Base-by-base conservation (phyloP, 2,888 invertebrate species). In the Melieria omissa region DNA sequence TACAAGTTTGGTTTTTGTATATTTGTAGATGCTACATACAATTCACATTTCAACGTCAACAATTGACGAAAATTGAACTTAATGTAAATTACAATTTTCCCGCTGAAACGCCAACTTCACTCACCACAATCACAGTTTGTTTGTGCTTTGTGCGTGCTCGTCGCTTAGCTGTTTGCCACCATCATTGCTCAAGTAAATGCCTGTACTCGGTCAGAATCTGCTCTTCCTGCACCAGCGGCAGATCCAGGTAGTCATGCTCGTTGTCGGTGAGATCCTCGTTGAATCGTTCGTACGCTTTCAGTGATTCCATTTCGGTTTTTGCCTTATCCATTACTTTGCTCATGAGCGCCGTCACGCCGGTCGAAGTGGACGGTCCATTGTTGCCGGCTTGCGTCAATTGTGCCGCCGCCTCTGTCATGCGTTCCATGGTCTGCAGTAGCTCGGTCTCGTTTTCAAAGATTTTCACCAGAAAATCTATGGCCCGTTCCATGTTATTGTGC, bases 171-270 rank as follows among this genome's bases (percentile, higher is more conserved):
- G 29, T 29, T 29, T 3, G 29, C 29, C 29, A 29, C 29, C 58
- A 55, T 69, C 73, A 85, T 73, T 84, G 83, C 64, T 85, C 83
- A n/a, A 92, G 87, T 63, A 92, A 85, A 0, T 89, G 88, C 83
- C 91, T 90, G 85, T 93, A 93, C 82, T 92, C 91, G 14, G 86
- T 88, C 2, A 93, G 88, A 80, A 92, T 91, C 49, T 89, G 87
- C 79, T 92, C 91, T 83, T 95, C 95, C 74, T 93, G 91, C 0
- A 88, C 85, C 16, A 95, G 88, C 0, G 91, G 89, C 16, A 93
- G 86, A 86, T 94, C 93, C 70, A 95, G 88, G 81, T 95, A 92
- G 76, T 93, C 94, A 78, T 93, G 92, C 54, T 93, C 93, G 73
- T 90, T 90, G 41, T 76, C 73, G 1, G 78, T 81, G 52, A 90